Evolutionary conservation across 2,888 invertebrate genomes (phyloP), one percentile per base, ranked within the genome.

Genomic region (Lepidochrysops patricia): DNA sequence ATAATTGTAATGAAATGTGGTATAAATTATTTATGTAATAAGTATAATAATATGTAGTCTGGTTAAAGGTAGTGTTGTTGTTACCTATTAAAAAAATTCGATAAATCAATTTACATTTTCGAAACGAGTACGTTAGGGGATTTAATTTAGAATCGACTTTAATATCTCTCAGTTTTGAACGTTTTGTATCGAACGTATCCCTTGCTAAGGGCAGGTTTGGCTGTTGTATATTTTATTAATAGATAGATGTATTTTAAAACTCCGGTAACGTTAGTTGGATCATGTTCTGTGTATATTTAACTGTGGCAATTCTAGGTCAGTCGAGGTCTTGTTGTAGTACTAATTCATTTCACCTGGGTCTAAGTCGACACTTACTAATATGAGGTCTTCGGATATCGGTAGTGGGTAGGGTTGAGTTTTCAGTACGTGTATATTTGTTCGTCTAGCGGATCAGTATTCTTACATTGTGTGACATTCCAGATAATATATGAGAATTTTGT

Each of bases 381-480:
- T 34, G 59, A 50, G 49, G 50, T 59, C 54, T 59, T 35, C 35
- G 59, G 52, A 52, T 13, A 34, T 19, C 13, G 59, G 59, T 59
- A 59, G 52, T 35, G 59, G 59, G 52, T 58, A 58, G 58, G 32
- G 35, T 35, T 37, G 70, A 69, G 35, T 59, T 50, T 75, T 75
- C 76, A 76, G 73, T 74, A 76, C 77, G 76, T 80, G 78, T 82
- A 80, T 81, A 79, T 82, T 82, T 80, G 80, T 82, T 82, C 26
- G 75, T 82, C 79, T 80, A 84, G 86, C 80, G 84, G 82, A 88
- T 86, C 88, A 89, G 88, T 89, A 89, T 89, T 89, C 83, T 83
- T 80, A 82, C 80, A 84, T 79, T 86, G 84, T 84, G 87, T 86
- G 88, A 89, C 88, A 89, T 89, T 89, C 88, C 88, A 89, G 80